Evolutionary conservation across 2,797 vertebrate genomes (phyloP).

Genomic region (Scleropages formosus): DNA sequence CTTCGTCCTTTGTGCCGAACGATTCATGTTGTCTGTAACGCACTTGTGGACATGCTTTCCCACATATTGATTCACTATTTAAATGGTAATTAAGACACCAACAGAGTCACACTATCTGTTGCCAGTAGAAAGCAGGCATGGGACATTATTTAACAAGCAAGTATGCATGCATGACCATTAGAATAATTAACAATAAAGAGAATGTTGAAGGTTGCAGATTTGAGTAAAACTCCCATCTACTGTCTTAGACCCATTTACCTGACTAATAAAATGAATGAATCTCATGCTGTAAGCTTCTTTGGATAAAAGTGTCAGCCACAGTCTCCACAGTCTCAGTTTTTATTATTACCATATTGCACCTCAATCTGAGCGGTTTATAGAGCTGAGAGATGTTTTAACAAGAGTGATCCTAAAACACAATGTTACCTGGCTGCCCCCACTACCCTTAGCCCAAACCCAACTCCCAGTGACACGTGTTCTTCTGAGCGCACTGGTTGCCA

Average conservation of each 20-base stretch:
- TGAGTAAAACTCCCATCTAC: too few species aligned
- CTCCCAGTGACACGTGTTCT: not conserved
- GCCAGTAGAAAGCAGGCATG: too few species aligned
- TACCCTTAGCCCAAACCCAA: not conserved
- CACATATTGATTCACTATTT: conserved; percentile 27
- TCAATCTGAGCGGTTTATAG: too few species aligned
- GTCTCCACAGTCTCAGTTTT: too few species aligned
- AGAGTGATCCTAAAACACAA: too few species aligned
- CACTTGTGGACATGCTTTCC: not conserved
- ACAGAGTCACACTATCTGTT: conserved; percentile 38
- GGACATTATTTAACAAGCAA: conserved; percentile 13
- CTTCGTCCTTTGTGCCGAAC: not conserved
- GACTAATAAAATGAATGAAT: too few species aligned
- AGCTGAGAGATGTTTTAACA: too few species aligned
- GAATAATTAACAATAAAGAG: not conserved
- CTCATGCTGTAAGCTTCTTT: too few species aligned
- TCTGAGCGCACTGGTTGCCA: not conserved
- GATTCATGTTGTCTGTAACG: not conserved
- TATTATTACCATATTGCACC: too few species aligned
- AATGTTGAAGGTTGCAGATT: too few species aligned
- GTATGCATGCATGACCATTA: not conserved
- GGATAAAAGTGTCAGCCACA: too few species aligned
- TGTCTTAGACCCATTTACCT: too few species aligned
- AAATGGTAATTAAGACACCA: conserved; percentile 46
- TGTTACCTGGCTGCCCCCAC: not conserved